Conservation (phyloP, 1,140 invertebrate genomes). For the Semibalanus balanoides region DNA sequence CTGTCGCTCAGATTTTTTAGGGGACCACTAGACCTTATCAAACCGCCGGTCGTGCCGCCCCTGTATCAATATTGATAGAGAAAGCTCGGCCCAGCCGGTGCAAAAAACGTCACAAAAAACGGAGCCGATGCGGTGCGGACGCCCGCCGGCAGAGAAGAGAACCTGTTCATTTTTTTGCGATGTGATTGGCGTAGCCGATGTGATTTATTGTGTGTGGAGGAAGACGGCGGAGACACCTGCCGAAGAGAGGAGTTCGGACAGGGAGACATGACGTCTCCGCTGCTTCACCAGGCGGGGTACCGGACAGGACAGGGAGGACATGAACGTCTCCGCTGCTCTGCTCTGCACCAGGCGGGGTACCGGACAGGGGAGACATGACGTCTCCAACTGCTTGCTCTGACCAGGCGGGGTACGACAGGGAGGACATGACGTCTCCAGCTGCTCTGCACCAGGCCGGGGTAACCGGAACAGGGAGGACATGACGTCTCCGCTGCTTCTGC, state of each 20-base stretch:
- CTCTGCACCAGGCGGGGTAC: too few species aligned
- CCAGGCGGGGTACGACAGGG: too few species aligned
- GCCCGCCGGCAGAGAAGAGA: too few species aligned
- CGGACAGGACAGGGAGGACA: too few species aligned
- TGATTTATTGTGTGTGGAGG: neutral
- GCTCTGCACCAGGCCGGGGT: too few species aligned
- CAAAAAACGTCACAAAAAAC: neutral
- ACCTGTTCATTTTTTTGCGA: neutral
- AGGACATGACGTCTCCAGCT: too few species aligned
- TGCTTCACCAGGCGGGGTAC: too few species aligned
- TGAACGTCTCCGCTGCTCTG: too few species aligned
- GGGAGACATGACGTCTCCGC: neutral
- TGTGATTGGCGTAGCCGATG: neutral
- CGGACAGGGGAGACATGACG: too few species aligned
- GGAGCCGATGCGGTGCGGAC: neutral
- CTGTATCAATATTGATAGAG: conserved; percentile 1
- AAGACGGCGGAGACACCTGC: neutral
- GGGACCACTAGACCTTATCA: neutral
- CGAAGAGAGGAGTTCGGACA: neutral
- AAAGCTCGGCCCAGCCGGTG: neutral
- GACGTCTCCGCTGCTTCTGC: too few species aligned
- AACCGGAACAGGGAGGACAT: too few species aligned
- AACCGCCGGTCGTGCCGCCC: neutral
- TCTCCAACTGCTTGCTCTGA: too few species aligned
- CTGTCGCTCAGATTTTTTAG: neutral